Percentiles rank a stretch among this genome's conserved stretches.
Evolutionary conservation across 2,888 invertebrate genomes (phyloP).

Genomic region (Quadriops clusia): DNA sequence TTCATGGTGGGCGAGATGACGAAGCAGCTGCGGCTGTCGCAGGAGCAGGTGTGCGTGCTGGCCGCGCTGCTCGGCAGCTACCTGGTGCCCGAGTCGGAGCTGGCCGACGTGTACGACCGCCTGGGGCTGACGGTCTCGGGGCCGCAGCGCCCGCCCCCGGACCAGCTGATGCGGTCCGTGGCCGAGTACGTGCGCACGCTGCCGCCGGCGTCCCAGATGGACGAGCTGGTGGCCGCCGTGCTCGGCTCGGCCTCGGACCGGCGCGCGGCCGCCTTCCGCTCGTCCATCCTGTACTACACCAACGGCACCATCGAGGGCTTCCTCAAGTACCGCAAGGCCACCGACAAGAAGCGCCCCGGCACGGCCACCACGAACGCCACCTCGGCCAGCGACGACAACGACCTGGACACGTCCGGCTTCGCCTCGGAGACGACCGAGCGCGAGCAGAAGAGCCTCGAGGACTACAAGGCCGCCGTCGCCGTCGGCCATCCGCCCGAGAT

Average conservation of each 20-base stretch:
- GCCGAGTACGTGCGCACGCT: constrained; percentile 63
- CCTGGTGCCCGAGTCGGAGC: constrained; percentile 64
- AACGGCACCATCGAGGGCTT: constrained; percentile 79
- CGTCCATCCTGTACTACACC: constrained; percentile 75
- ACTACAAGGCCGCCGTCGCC: constrained; percentile 60
- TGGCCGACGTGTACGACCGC: constrained; percentile 68
- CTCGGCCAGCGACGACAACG: constrained; percentile 36
- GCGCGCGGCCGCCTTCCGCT: constrained; percentile 57
- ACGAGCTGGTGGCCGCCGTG: constrained; percentile 56
- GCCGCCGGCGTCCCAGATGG: constrained; percentile 56
- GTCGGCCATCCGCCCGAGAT: constrained; percentile 54
- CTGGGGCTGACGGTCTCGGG: no score
- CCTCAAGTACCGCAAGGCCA: constrained; percentile 48
- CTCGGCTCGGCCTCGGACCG: constrained; percentile 60
- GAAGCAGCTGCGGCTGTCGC: constrained; percentile 62
- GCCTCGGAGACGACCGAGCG: constrained; percentile 64
- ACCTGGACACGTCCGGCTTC: constrained; percentile 54
- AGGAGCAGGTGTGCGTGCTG: constrained; percentile 71
- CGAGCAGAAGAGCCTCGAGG: constrained; percentile 61
- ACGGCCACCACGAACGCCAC: constrained; percentile 21
- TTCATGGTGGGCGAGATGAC: constrained; percentile 74
- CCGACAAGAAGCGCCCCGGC: constrained; percentile 14
- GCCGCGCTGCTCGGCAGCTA: constrained; percentile 80
- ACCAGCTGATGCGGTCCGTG: constrained; percentile 53
- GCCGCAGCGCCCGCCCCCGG: constrained; percentile 44